Evolutionary conservation across 2,888 invertebrate genomes (phyloP).

Genomic region (Lasioglossum leucozonium): DNA sequence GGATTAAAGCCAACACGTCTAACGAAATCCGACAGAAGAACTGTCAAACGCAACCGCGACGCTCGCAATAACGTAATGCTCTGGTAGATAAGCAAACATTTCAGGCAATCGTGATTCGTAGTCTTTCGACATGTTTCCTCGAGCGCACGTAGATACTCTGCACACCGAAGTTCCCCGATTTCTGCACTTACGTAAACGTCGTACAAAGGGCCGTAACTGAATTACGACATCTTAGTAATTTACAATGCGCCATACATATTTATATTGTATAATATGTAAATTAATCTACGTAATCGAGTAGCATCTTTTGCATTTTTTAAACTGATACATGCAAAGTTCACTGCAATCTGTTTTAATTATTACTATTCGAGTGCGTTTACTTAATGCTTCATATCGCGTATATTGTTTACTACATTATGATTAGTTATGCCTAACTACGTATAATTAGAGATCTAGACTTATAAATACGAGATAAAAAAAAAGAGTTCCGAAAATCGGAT

Average conservation of each 20-base stretch:
- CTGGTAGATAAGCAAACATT: slow-evolving; percentile 8
- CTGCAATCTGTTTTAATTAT: too few species aligned
- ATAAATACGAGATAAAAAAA: too few species aligned
- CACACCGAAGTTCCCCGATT: neutral
- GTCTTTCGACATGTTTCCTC: slow-evolving; percentile 4
- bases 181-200: neutral
- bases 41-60: slow-evolving; percentile 9
- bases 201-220: neutral
- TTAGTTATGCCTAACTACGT: too few species aligned
- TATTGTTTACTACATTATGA: too few species aligned
- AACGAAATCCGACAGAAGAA: neutral
- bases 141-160: neutral
- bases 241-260: neutral
- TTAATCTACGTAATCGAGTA: too few species aligned
- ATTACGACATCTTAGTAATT: neutral
- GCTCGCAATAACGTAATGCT: slow-evolving; percentile 7
- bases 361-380: too few species aligned
- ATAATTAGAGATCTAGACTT: too few species aligned
- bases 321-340: too few species aligned
- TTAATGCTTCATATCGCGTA: too few species aligned
- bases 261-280: too few species aligned
- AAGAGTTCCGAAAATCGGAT: too few species aligned
- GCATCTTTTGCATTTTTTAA: too few species aligned
- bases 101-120: slow-evolving; percentile 3
- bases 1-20: neutral